Conservation (phyloP, 2,888 invertebrate genomes). For the Trachelus tabidus region DNA sequence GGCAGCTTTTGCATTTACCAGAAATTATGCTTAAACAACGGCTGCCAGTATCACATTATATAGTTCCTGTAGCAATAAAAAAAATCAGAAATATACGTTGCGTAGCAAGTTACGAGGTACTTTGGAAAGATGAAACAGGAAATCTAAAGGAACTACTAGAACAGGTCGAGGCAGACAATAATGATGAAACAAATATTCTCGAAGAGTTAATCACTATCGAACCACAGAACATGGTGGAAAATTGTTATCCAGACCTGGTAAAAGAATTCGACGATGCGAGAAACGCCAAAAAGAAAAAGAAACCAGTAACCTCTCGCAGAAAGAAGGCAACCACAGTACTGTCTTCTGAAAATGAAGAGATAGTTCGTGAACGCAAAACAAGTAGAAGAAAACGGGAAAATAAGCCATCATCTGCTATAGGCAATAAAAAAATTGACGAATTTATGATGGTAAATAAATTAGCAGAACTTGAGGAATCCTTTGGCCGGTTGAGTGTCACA, state of each 20-base stretch:
- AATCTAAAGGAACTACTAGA: constrained; percentile 70
- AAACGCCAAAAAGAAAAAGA: constrained; percentile 63
- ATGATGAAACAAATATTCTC: constrained; percentile 65
- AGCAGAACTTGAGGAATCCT: constrained; percentile 50
- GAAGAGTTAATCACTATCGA: constrained; percentile 74
- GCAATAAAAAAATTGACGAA: constrained; percentile 47
- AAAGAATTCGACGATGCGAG: constrained; percentile 71
- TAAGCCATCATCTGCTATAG: constrained; percentile 13
- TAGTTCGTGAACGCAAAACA: constrained; percentile 25
- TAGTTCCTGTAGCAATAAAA: constrained; percentile 69
- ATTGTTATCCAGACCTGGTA: constrained; percentile 75
- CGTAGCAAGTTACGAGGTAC: constrained; percentile 77
- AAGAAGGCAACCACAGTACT: constrained; percentile 31
- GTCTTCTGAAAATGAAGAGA: constrained; percentile 16
- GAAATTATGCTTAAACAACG: constrained; percentile 36
- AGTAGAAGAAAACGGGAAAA: constrained; percentile 23
- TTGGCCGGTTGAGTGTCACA: constrained; percentile 49
- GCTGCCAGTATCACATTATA: constrained; percentile 41
- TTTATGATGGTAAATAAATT: constrained; percentile 45
- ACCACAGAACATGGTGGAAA: constrained; percentile 73
- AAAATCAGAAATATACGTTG: constrained; percentile 71
- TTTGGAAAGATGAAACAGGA: constrained; percentile 74
- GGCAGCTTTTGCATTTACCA: constrained; percentile 73
- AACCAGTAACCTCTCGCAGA: constrained; percentile 42
- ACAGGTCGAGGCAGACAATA: constrained; percentile 14